Evolutionary conservation across 2,113 vertebrate species (phyloP).

Genomic region (Odontophorus gujanensis): DNA sequence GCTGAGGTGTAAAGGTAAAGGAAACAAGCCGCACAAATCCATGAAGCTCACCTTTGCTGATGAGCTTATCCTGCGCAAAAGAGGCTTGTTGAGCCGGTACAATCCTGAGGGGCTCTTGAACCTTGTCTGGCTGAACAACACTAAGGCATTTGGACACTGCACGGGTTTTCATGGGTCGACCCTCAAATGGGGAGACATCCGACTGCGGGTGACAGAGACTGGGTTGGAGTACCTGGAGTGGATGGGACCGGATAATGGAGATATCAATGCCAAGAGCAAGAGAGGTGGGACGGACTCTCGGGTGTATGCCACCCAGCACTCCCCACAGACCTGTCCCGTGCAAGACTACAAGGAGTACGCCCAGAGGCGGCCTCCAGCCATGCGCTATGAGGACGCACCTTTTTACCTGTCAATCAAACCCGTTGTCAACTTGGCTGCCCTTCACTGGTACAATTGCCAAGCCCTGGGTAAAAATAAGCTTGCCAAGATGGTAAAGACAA

Average conservation of each 20-base stretch:
- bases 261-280: slow-evolving; percentile 80
- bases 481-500: slow-evolving; percentile 90
- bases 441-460: slow-evolving; percentile 89
- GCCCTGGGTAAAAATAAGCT: slow-evolving; percentile 88
- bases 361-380: slow-evolving; percentile 84
- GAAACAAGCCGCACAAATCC: slow-evolving; percentile 88
- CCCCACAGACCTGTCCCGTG: slow-evolving; percentile 85
- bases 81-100: slow-evolving; percentile 84
- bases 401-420: slow-evolving; percentile 89
- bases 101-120: slow-evolving; percentile 86
- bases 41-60: slow-evolving; percentile 90
- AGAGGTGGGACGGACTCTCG: slow-evolving; percentile 81
- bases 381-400: slow-evolving; percentile 85
- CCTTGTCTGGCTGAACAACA: slow-evolving; percentile 89
- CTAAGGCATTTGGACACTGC: slow-evolving; percentile 86
- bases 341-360: slow-evolving; percentile 89
- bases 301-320: slow-evolving; percentile 85
- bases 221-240: slow-evolving; percentile 87
- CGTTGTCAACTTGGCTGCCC: slow-evolving; percentile 83
- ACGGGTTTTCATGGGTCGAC: slow-evolving; percentile 86
- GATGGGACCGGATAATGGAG: slow-evolving; percentile 83
- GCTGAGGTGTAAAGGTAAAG: slow-evolving; percentile 86
- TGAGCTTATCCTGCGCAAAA: slow-evolving; percentile 85
- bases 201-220: slow-evolving; percentile 81
- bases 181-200: slow-evolving; percentile 87